These are phyloP conservation scores for Cyaniris semiargus DNA, from an alignment of 2,888 invertebrate genomes.

Conservation along the genomic window DNA sequence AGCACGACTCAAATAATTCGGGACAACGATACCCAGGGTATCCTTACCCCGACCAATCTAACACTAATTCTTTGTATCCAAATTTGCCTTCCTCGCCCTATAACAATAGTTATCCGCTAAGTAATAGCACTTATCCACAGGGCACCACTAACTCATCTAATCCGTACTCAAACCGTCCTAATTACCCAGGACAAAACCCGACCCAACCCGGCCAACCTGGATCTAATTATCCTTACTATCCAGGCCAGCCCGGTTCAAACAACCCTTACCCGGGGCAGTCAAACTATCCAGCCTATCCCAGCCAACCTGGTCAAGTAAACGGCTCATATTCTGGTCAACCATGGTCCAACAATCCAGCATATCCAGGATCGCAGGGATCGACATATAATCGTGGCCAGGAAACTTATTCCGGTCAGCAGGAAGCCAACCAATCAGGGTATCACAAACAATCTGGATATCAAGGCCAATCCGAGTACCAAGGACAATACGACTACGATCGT, in stretches of 20 bases:
- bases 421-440: not conserved
- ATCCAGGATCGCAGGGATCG: slow-evolving; percentile 15
- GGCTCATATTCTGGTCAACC: slow-evolving; percentile 4
- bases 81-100: not conserved
- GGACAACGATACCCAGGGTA: slow-evolving; percentile 34
- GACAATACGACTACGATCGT: slow-evolving; percentile 18
- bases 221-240: slow-evolving; percentile 1
- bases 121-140: not conserved
- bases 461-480: slow-evolving; percentile 21
- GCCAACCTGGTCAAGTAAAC: slow-evolving; percentile 6
- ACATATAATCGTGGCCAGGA: slow-evolving; percentile 10
- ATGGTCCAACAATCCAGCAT: not conserved
- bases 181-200: slow-evolving; percentile 5
- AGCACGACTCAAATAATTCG: not conserved
- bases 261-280: slow-evolving; percentile 9
- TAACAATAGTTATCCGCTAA: not conserved
- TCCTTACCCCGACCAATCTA: slow-evolving; percentile 24
- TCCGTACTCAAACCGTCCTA: not conserved
- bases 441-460: slow-evolving; percentile 4
- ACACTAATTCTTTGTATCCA: slow-evolving; percentile 16
- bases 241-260: not conserved
- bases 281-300: not conserved
- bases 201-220: not conserved
- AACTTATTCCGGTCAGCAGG: slow-evolving; percentile 8
- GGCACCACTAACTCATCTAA: not conserved